Evolutionary conservation across 2,888 invertebrate species (phyloP).

Genomic region (Andrena fulva): DNA sequence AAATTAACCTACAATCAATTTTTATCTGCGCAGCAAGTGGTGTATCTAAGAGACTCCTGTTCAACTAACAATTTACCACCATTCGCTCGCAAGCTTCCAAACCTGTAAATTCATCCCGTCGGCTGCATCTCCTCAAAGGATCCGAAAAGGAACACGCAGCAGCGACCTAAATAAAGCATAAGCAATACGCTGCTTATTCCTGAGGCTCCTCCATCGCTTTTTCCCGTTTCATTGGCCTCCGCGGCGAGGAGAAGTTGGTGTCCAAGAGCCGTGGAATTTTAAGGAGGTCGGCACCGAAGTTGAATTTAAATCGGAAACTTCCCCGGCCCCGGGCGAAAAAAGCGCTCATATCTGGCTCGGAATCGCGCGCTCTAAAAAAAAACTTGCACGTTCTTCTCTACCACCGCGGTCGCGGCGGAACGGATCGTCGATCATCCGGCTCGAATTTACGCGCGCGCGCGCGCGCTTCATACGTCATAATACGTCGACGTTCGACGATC

Average conservation of each 20-base stretch:
- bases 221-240: slow-evolving; percentile 48
- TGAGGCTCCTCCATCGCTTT: slow-evolving; percentile 17
- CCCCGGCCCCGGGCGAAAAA: slow-evolving; percentile 10
- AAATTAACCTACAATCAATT: no score
- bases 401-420: neutral
- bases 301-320: slow-evolving; percentile 49
- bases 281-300: slow-evolving; percentile 40
- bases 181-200: neutral
- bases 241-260: slow-evolving; percentile 35
- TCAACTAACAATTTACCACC: no score
- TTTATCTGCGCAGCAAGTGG: no score
- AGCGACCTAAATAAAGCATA: slow-evolving; percentile 24
- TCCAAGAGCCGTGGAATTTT: slow-evolving; percentile 48
- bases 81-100: no score
- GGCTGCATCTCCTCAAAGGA: neutral
- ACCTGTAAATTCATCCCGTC: neutral
- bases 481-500: slow-evolving; percentile 51
- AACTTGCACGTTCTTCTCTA: slow-evolving; percentile 26
- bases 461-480: slow-evolving; percentile 31
- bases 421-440: slow-evolving; percentile 44
- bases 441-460: slow-evolving; percentile 4
- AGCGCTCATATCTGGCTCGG: slow-evolving; percentile 19
- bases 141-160: slow-evolving; percentile 10
- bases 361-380: neutral
- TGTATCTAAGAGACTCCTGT: no score